Evolutionary conservation across 2,888 invertebrate species (phyloP).

Genomic region (Spisula solida): DNA sequence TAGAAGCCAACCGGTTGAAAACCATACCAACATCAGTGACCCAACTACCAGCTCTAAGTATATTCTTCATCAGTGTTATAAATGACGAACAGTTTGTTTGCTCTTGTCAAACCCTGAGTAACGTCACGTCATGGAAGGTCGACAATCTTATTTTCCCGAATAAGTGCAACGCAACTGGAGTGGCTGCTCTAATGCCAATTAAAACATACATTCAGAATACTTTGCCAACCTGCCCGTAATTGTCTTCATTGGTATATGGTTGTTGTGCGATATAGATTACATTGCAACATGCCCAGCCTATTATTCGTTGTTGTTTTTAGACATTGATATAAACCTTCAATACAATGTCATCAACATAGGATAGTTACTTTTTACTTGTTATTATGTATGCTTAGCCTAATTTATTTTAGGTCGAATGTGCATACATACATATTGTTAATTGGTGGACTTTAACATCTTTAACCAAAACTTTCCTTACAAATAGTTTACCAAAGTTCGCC

Average conservation of each 20-base stretch:
- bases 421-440: no score
- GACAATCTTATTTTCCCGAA: not conserved
- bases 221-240: not conserved
- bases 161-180: not conserved
- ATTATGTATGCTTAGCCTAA: no score
- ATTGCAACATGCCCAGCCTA: not conserved
- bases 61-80: not conserved
- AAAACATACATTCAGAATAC: conserved; percentile 2
- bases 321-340: no score
- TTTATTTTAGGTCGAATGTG: no score
- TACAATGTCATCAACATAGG: no score
- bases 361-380: no score
- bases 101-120: not conserved
- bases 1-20: not conserved
- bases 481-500: no score
- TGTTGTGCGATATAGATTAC: not conserved
- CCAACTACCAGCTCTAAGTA: not conserved
- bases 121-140: not conserved
- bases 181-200: not conserved
- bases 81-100: not conserved
- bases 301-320: not conserved
- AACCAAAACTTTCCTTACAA: no score
- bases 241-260: not conserved
- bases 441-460: no score
- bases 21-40: not conserved